phyloP scores from a whole-genome alignment of 2,888 invertebrate species.

The Phoenoteleia sp. region DNA sequence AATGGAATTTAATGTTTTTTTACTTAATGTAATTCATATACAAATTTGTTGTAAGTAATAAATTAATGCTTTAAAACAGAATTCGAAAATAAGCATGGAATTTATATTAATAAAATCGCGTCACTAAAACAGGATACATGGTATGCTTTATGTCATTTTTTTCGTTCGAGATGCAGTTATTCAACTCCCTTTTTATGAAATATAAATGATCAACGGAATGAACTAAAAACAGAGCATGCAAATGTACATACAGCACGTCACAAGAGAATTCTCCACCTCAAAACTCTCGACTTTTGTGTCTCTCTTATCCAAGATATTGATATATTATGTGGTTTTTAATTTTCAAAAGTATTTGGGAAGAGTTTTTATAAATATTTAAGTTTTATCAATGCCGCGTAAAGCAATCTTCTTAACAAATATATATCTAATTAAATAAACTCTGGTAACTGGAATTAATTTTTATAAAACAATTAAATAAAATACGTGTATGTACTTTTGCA shows the following conservation, averaged over 20 bases:
- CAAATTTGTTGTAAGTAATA: neutral
- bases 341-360: neutral
- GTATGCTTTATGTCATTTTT: conserved; percentile 5
- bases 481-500: too few species aligned
- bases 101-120: conserved; percentile 4
- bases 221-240: conserved; percentile 25
- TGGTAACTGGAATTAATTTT: too few species aligned
- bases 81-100: neutral
- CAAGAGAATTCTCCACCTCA: neutral
- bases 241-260: conserved; percentile 23
- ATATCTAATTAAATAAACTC: too few species aligned
- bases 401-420: too few species aligned
- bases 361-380: too few species aligned
- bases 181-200: conserved; percentile 21
- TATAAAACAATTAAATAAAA: too few species aligned
- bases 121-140: neutral
- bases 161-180: too few species aligned
- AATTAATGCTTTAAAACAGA: conserved; percentile 5
- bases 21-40: too few species aligned
- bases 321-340: conserved; percentile 4
- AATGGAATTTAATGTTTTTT: too few species aligned
- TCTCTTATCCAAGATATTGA: neutral
- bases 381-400: too few species aligned
- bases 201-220: conserved; percentile 30
- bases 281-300: too few species aligned